A percentile compares a stretch with the other conserved stretches of the same genome.
Conservation (phyloP, 2,797 vertebrate species). For the Lepidocolaptes lacrymiger region DNA sequence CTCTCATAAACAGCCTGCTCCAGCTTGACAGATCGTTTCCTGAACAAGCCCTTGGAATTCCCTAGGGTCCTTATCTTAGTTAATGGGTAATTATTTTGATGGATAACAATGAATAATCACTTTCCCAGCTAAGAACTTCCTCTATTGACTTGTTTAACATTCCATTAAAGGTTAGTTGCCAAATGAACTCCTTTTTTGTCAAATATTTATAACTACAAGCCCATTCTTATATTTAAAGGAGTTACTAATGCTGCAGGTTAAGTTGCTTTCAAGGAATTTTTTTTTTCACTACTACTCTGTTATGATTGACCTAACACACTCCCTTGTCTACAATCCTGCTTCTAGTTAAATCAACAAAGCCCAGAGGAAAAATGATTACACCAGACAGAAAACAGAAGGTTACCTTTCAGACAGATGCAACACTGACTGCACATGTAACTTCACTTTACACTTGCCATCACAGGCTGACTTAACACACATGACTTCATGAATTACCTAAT, state of each 20-base stretch:
- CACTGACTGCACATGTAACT: background rate
- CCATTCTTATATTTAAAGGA: constrained; percentile 62
- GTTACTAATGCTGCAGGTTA: constrained; percentile 35
- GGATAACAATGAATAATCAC: constrained; percentile 78
- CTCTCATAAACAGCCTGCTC: constrained; percentile 52
- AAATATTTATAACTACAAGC: constrained; percentile 57
- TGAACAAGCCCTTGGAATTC: constrained; percentile 78
- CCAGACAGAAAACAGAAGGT: background rate
- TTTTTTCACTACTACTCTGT: background rate
- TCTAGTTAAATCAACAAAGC: background rate
- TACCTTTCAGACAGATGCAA: background rate
- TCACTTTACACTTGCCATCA: background rate
- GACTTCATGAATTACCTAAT: background rate
- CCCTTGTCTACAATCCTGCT: background rate
- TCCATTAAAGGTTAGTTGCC: constrained; percentile 71
- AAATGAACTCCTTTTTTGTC: constrained; percentile 68
- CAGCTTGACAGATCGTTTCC: constrained; percentile 74
- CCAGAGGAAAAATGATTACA: background rate
- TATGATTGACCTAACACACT: background rate
- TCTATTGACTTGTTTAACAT: constrained; percentile 81
- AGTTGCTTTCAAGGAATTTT: background rate
- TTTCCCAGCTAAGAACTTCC: constrained; percentile 80
- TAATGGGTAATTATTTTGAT: constrained; percentile 77
- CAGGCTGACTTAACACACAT: background rate
- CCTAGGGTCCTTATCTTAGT: constrained; percentile 77